Evolutionary conservation across 2,797 vertebrate genomes (phyloP).

Genomic region (Pelodytes ibericus): DNA sequence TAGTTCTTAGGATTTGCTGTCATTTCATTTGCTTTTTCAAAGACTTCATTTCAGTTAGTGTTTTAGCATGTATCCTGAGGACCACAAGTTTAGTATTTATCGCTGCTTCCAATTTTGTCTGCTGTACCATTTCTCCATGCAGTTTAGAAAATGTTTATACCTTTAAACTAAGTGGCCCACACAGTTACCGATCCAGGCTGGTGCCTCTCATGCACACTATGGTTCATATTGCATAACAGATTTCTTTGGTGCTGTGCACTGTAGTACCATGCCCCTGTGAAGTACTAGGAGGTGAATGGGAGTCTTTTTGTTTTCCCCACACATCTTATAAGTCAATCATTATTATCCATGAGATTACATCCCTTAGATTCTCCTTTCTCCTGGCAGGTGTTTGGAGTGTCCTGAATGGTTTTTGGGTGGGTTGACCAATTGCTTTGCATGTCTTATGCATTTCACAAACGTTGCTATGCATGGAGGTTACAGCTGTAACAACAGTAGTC

Average conservation of each 20-base stretch:
- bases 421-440: slow-evolving; percentile 37
- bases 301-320: background rate
- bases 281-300: background rate
- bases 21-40: no score
- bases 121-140: no score
- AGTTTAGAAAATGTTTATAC: no score
- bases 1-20: no score
- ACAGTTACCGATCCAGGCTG: no score
- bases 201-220: background rate
- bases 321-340: background rate
- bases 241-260: background rate
- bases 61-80: no score
- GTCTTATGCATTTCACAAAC: background rate
- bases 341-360: background rate
- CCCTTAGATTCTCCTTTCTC: slow-evolving; percentile 49
- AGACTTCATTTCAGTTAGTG: no score
- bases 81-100: no score
- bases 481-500: background rate
- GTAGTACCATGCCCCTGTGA: background rate
- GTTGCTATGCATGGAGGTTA: slow-evolving; percentile 35
- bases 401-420: slow-evolving; percentile 1
- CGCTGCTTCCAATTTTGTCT: no score
- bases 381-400: slow-evolving; percentile 37
- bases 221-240: background rate
- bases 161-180: no score